Conservation (phyloP, 2,113 vertebrate species). For the Dicaeum eximium region DNA sequence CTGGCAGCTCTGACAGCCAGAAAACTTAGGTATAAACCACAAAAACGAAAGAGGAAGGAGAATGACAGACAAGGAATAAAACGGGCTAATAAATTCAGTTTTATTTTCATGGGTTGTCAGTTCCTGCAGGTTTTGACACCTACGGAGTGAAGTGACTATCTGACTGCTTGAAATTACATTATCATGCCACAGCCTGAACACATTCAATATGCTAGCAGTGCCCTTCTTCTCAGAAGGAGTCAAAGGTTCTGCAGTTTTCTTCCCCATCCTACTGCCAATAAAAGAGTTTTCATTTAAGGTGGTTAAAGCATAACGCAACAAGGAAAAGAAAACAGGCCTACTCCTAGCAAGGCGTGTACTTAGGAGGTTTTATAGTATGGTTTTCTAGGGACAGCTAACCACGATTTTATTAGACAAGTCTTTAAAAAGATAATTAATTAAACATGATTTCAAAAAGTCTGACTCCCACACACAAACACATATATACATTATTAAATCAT, state of each 20-base stretch:
- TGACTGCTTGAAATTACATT: slow-evolving; percentile 11
- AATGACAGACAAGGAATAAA: slow-evolving; percentile 6
- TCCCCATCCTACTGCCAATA: background rate
- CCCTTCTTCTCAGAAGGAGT: background rate
- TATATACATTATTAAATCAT: background rate
- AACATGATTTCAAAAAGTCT: background rate
- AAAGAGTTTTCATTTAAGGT: background rate
- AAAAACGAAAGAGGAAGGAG: background rate
- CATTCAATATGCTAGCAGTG: background rate
- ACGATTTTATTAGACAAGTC: background rate
- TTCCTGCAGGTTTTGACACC: background rate
- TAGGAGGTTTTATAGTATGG: background rate
- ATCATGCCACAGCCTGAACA: background rate
- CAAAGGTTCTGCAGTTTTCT: background rate
- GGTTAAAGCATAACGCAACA: background rate
- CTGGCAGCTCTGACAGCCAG: background rate
- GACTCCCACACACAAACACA: background rate
- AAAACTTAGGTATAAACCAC: background rate
- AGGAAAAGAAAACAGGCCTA: background rate
- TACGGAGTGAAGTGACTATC: background rate
- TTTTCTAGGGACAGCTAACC: background rate
- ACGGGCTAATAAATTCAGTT: background rate
- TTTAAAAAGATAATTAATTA: background rate
- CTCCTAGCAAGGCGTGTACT: background rate
- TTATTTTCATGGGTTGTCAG: background rate